Base-by-base conservation (phyloP, 2,113 vertebrate genomes). In the Miniopterus natalensis region DNA sequence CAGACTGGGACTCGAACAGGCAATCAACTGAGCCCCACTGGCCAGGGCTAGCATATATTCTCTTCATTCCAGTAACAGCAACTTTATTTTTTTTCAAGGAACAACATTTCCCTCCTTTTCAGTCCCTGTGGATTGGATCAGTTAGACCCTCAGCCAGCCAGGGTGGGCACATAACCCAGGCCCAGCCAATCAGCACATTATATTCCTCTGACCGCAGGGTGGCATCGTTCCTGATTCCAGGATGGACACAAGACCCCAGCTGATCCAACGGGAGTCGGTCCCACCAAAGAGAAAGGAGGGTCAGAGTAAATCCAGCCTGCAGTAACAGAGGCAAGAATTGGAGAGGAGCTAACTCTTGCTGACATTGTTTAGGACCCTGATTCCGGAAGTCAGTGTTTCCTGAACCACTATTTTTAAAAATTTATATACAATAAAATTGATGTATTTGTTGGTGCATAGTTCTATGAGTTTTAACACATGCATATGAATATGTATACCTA, bases 391-490 rank as follows among this genome's bases (percentile, higher is more conserved):
- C 68, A 57, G 15, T 53, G 11, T 83, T 75, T 42, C 2, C 17
- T 42, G 10, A 83, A 77, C n/a, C 65, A 87, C 45, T 9, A 70
- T 95, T 95, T 65, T 23, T 73, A 66, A 42, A 66, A 40, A 92
- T 25, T 47, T 63, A 55, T 27, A 42, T 45, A 14, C 13, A 87
- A 49, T 57, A 57, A 85, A 61, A 66, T 21, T 27, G 57, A 61
- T n/a, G 77, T 80, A 92, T 51, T 90, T 77, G 55, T 45, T 55
- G 40, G 29, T 59, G 20, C 59, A 63, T 29, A 74, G 25, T 70
- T 96, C 12, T 63, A 8, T 88, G 27, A 93, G 29, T 73, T 90
- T 59, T 87, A 90, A 45, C 21, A 94, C 27, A 77, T 20, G 9
- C 23, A 18, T 42, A 21, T 55, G 55, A 75, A 51, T 65, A 71